Conservation (phyloP, 2,113 vertebrate species). For the Gavia stellata region DNA sequence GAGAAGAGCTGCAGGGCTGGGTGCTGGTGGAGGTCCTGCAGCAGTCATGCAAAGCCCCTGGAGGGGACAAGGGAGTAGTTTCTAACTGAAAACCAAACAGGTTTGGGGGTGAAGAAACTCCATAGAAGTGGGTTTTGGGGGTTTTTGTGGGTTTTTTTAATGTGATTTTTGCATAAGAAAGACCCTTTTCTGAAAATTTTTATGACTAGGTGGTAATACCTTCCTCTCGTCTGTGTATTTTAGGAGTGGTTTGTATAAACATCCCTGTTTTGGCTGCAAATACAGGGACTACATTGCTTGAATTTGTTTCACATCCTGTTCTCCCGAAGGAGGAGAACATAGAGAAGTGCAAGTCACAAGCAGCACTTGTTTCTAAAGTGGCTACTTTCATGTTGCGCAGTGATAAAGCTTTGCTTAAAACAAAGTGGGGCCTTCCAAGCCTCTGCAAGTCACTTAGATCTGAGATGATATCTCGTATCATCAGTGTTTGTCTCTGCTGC, state of each 20-base stretch:
- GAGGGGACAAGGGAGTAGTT: neutral
- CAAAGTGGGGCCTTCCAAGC: neutral
- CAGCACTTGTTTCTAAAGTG: neutral
- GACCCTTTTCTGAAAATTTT: neutral
- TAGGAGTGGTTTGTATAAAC: neutral
- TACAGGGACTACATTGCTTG: neutral
- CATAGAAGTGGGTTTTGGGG: neutral
- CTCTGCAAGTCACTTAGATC: neutral
- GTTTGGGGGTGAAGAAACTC: neutral
- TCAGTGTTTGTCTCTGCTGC: conserved; percentile 36
- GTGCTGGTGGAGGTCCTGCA: neutral
- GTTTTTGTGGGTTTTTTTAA: neutral
- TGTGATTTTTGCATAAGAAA: neutral
- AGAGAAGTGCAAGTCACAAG: neutral
- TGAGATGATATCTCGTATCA: neutral
- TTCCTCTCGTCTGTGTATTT: neutral
- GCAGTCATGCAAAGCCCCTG: neutral
- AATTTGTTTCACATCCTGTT: neutral
- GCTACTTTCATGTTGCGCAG: neutral
- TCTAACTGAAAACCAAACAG: neutral
- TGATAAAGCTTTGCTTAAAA: neutral
- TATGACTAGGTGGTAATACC: neutral
- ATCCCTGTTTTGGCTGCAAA: neutral
- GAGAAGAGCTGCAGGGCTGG: neutral
- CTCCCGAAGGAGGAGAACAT: neutral